Conservation (phyloP, 1,140 invertebrate species). For the Drosophila yakuba region DNA sequence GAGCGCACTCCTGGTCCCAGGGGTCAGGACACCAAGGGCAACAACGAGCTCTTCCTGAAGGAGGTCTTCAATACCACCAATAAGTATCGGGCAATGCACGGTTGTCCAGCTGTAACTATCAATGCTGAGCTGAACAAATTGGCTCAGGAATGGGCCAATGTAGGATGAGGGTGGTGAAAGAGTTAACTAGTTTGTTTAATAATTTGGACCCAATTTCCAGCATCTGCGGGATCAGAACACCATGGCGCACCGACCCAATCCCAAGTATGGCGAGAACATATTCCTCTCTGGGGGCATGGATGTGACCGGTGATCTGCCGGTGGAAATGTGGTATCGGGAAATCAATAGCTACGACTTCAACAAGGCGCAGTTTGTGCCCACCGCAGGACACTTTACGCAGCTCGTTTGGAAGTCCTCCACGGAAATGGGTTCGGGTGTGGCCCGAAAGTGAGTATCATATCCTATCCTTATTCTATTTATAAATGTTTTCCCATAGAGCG, state of each 20-base stretch:
- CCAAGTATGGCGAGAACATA: constrained; percentile 71
- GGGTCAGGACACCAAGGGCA: constrained; percentile 61
- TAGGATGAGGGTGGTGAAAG: neutral
- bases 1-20: constrained; percentile 53
- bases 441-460: constrained; percentile 49
- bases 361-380: constrained; percentile 64
- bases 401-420: constrained; percentile 89
- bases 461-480: neutral
- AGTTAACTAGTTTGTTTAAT: neutral
- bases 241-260: constrained; percentile 68
- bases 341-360: constrained; percentile 86
- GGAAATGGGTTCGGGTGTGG: constrained; percentile 90
- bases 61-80: constrained; percentile 59
- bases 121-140: constrained; percentile 47
- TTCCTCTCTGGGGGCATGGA: constrained; percentile 74
- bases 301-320: constrained; percentile 86
- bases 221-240: constrained; percentile 63
- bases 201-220: constrained; percentile 11
- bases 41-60: constrained; percentile 62
- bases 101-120: constrained; percentile 52
- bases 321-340: constrained; percentile 88
- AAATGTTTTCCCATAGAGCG: constrained; percentile 35
- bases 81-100: constrained; percentile 60
- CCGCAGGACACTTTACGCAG: constrained; percentile 89
- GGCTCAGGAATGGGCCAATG: constrained; percentile 74